Conservation (phyloP, 2,888 invertebrate species). For the Poecilus cupreus region DNA sequence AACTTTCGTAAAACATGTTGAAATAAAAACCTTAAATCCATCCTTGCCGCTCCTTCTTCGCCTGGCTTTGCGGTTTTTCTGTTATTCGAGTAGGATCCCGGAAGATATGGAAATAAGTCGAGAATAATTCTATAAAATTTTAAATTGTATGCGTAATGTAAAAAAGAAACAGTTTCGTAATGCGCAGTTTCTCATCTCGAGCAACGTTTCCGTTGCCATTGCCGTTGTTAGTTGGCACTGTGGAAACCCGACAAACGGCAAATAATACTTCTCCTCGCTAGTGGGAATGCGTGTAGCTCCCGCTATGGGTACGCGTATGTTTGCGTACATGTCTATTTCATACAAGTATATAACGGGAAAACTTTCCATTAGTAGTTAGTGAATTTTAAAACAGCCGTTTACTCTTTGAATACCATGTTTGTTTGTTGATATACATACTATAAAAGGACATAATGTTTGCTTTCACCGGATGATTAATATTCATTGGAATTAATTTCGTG, state of each 20-base stretch:
- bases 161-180: slow-evolving; percentile 45
- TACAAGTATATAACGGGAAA: slow-evolving; percentile 33
- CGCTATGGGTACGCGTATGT: neutral
- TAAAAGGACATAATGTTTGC: slow-evolving; percentile 22
- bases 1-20: slow-evolving; percentile 43
- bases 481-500: neutral
- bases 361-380: slow-evolving; percentile 45
- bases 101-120: slow-evolving; percentile 53
- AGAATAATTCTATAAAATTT: slow-evolving; percentile 49
- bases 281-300: neutral
- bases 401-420: slow-evolving; percentile 17
- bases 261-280: neutral
- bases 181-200: slow-evolving; percentile 14
- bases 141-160: slow-evolving; percentile 51
- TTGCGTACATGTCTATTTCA: slow-evolving; percentile 14
- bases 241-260: neutral
- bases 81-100: slow-evolving; percentile 4
- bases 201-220: neutral
- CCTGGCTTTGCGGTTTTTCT: slow-evolving; percentile 28
- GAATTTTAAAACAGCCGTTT: slow-evolving; percentile 35
- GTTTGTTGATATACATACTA: neutral
- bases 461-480: neutral
- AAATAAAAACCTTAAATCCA: slow-evolving; percentile 51
- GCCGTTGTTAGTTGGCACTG: too few species aligned
- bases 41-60: neutral